Conservation (phyloP, 1,140 invertebrate species). For the Meloidogyne exigua region DNA sequence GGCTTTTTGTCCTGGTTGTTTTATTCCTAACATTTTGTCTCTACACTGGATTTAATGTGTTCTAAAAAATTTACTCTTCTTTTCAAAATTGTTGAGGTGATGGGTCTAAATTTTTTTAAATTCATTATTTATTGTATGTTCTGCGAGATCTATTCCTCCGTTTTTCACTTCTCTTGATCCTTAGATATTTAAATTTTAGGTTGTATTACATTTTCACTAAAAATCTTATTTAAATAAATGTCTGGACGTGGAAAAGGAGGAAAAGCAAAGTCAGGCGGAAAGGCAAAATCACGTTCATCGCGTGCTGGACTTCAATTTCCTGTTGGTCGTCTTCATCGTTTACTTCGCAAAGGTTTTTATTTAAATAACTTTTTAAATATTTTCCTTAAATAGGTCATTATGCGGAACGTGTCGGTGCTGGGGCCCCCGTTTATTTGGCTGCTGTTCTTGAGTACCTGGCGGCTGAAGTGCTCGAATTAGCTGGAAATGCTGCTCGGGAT, state of each 20-base stretch:
- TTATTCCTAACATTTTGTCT: no score
- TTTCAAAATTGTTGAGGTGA: no score
- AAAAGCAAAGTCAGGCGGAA: slow-evolving; percentile 55
- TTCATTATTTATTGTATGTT: no score
- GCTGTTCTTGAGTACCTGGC: slow-evolving; percentile 70
- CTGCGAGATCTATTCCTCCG: no score
- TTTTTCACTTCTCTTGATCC: no score
- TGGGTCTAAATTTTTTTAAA: no score
- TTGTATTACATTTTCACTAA: background rate
- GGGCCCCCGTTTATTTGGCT: slow-evolving; percentile 74
- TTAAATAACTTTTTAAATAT: slow-evolving; percentile 51
- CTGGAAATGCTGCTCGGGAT: slow-evolving; percentile 68
- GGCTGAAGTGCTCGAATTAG: slow-evolving; percentile 76
- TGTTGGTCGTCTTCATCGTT: slow-evolving; percentile 73
- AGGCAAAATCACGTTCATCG: slow-evolving; percentile 70
- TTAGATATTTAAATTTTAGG: no score
- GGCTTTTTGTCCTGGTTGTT: no score
- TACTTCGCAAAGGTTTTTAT: slow-evolving; percentile 69
- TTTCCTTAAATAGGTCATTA: slow-evolving; percentile 69
- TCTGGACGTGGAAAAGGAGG: slow-evolving; percentile 53
- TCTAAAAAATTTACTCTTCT: no score
- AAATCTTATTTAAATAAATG: slow-evolving; percentile 30
- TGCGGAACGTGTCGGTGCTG: slow-evolving; percentile 73
- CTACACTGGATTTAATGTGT: no score
- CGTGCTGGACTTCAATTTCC: slow-evolving; percentile 74